Conservation (phyloP, 53 echinoderm and acorn worm species). For the Stichopus horrens region DNA sequence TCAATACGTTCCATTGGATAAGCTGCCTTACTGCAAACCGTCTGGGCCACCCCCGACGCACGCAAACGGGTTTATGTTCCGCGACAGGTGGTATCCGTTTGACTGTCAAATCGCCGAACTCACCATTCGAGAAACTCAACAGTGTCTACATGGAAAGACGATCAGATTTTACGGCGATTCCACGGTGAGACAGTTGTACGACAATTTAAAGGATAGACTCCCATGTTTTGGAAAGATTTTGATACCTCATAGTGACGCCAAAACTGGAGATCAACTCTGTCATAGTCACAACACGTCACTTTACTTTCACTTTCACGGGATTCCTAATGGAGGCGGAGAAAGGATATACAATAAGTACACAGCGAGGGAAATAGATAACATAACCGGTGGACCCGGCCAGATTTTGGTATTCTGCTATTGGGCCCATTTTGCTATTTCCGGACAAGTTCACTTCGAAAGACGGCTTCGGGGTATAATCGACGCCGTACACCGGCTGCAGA, state of each 20-base stretch:
- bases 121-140: neutral
- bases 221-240: neutral
- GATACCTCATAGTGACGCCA: neutral
- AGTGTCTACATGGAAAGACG: neutral
- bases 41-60: neutral
- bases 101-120: neutral
- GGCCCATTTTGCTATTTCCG: constrained; percentile 27
- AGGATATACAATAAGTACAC: constrained; percentile 3
- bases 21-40: neutral
- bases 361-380: constrained; percentile 1
- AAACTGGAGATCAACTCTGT: neutral
- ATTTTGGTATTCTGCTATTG: constrained; percentile 1
- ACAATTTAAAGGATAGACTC: neutral
- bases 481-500: neutral
- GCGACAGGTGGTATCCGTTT: neutral
- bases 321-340: neutral
- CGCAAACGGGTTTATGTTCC: neutral
- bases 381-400: neutral
- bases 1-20: neutral
- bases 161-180: constrained; percentile 19
- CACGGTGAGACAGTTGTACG: constrained; percentile 1
- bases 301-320: constrained; percentile 14
- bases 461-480: neutral
- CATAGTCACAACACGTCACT: neutral
- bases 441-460: neutral